Percentiles rank a stretch among this genome's conserved stretches.
Conservation (phyloP, 2,888 invertebrate genomes). For the Eugnorisma glareosa region DNA sequence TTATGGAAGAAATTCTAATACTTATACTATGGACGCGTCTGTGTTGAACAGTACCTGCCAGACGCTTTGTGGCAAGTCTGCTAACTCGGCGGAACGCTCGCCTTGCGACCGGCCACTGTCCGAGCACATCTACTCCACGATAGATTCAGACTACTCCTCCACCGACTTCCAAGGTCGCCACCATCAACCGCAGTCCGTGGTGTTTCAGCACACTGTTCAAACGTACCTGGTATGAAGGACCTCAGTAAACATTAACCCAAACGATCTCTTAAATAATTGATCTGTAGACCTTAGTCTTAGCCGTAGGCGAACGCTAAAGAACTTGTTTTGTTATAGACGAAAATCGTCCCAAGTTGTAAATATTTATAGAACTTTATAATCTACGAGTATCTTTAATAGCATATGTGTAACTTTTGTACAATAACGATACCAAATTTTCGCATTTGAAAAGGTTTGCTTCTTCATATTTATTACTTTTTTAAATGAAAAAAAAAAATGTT, state of each 20-base stretch:
- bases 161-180: slow-evolving; percentile 85
- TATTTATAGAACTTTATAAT: slow-evolving; percentile 82
- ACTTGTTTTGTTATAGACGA: slow-evolving; percentile 83
- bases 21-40: slow-evolving; percentile 94
- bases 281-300: slow-evolving; percentile 81
- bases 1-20: slow-evolving; percentile 95
- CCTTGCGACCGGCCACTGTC: slow-evolving; percentile 94
- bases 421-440: slow-evolving; percentile 90
- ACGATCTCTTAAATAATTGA: slow-evolving; percentile 84
- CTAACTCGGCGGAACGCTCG: slow-evolving; percentile 90
- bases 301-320: slow-evolving; percentile 80
- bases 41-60: slow-evolving; percentile 91
- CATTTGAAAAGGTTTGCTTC: slow-evolving; percentile 88
- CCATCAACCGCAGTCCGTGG: slow-evolving; percentile 85
- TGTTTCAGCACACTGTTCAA: slow-evolving; percentile 88
- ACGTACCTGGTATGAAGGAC: slow-evolving; percentile 86
- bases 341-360: slow-evolving; percentile 85
- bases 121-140: slow-evolving; percentile 97
- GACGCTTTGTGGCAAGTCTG: slow-evolving; percentile 90
- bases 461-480: slow-evolving; percentile 87
- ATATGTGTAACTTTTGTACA: slow-evolving; percentile 88
- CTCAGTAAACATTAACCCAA: slow-evolving; percentile 74
- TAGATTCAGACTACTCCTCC: slow-evolving; percentile 96
- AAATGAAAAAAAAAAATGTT: slow-evolving; percentile 78
- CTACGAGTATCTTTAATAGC: slow-evolving; percentile 74